Evolutionary conservation across 2,113 vertebrate species (phyloP).

Genomic region (Rhodinocichla rosea): DNA sequence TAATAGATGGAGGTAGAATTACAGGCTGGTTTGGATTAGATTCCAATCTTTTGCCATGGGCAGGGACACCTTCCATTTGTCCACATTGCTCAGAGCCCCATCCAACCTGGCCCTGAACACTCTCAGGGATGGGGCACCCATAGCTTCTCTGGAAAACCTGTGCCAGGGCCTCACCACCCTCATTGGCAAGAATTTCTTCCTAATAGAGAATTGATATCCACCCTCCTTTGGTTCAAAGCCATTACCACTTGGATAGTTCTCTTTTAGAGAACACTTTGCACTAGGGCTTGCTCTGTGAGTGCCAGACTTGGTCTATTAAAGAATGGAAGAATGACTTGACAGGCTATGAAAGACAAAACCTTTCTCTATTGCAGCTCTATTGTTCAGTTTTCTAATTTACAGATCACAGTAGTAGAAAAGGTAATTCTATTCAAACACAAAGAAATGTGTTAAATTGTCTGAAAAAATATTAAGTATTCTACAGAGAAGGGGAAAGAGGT

Average conservation of each 20-base stretch:
- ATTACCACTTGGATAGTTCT: neutral
- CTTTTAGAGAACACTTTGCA: neutral
- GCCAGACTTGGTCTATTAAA: neutral
- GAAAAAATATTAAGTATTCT: neutral
- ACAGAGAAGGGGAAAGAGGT: neutral
- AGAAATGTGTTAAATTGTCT: constrained; percentile 35
- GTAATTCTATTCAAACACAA: constrained; percentile 44
- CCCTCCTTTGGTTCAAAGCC: neutral
- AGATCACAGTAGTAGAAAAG: constrained; percentile 11
- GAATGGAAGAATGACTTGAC: neutral
- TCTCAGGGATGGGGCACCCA: neutral
- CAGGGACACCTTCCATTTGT: neutral
- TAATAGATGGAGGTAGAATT: neutral
- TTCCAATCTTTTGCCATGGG: neutral
- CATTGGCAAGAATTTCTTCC: neutral
- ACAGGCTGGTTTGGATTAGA: neutral
- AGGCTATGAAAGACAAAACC: neutral
- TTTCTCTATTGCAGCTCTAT: neutral
- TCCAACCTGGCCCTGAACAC: neutral
- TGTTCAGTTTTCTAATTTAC: constrained; percentile 42
- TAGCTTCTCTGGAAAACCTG: neutral
- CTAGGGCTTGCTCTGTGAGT: neutral
- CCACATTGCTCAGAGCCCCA: neutral
- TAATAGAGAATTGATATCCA: neutral
- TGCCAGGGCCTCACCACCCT: too few relatives aligned